Base-by-base conservation (phyloP, 2,888 invertebrate genomes). In the Eulithis testata region DNA sequence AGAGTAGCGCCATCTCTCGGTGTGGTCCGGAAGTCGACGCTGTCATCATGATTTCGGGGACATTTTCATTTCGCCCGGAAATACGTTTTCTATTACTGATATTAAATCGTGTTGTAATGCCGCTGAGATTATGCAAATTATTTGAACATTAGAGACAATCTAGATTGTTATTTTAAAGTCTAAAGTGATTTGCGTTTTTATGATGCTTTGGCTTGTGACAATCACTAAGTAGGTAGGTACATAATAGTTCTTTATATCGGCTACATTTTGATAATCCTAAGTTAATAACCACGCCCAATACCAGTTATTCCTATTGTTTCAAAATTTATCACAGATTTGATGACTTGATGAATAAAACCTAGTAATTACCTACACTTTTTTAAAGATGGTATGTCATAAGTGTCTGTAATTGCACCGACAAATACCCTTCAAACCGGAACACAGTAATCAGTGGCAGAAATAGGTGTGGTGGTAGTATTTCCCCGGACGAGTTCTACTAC, bases 11-110 rank as follows among this genome's bases (percentile, higher is more conserved):
- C 75, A 68, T 74, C 81, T 73, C 76, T 72, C 77, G 78, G 90
- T 90, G 89, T 88, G 89, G 90, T 87, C 91, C 92, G 92, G 92
- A 91, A 87, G 90, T 91, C 73, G 55, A 79, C 73, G 81, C 85
- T 87, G 88, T 86, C 86, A 87, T 87, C 85, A 81, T 77, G 78
- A 49, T 77, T 84, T 82, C 78, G 76, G 73, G 71, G 79, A 85
- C 80, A 84, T 84, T 83, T 86, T 87, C 77, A 86, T 87, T 85
- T 80, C 68, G 75, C 79, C 81, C 80, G 82, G 82, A 81, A 74
- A 83, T 81, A 81, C 73, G 66, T 71, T 76, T 76, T 76, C 73
- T 81, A 83, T 83, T 81, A 83, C 79, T 70, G 70, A 72, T 76
- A 83, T 79, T 74, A 78, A 78, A 78, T 73, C 69, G 72, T 49